phyloP scores from a whole-genome alignment of 2,888 invertebrate species.

The Stenodema calcarata region DNA sequence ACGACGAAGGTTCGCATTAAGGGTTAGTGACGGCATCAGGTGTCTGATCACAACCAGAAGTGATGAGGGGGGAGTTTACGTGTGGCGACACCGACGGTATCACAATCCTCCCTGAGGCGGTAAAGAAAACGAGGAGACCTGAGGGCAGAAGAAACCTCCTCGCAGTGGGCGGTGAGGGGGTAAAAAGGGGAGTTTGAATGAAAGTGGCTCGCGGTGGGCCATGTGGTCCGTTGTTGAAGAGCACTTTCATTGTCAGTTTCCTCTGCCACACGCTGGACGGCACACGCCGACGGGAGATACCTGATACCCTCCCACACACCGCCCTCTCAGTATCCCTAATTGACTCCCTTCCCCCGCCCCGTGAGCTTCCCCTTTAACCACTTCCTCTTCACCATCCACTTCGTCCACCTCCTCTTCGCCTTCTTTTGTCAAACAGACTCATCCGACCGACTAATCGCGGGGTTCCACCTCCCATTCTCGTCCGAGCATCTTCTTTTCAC shows the following conservation, averaged over 20 bases:
- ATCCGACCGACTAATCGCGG: slow-evolving; percentile 10
- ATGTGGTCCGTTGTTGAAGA: slow-evolving; percentile 16
- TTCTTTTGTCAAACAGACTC: background rate
- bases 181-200: background rate
- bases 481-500: background rate
- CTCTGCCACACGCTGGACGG: background rate
- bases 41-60: too few relatives aligned
- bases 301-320: slow-evolving; percentile 30
- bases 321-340: background rate
- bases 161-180: too few relatives aligned
- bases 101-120: too few relatives aligned
- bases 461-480: background rate
- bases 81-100: too few relatives aligned
- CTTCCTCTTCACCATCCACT: background rate
- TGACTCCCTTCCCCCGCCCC: background rate
- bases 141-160: too few relatives aligned
- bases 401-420: background rate
- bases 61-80: too few relatives aligned
- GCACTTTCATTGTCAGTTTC: slow-evolving; percentile 13
- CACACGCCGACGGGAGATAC: slow-evolving; percentile 1
- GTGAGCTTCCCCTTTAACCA: background rate
- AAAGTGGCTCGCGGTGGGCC: background rate
- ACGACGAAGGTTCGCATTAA: too few relatives aligned
- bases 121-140: too few relatives aligned
- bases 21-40: too few relatives aligned